Conservation (phyloP, 2,888 invertebrate species). For the Theristus sp. region DNA sequence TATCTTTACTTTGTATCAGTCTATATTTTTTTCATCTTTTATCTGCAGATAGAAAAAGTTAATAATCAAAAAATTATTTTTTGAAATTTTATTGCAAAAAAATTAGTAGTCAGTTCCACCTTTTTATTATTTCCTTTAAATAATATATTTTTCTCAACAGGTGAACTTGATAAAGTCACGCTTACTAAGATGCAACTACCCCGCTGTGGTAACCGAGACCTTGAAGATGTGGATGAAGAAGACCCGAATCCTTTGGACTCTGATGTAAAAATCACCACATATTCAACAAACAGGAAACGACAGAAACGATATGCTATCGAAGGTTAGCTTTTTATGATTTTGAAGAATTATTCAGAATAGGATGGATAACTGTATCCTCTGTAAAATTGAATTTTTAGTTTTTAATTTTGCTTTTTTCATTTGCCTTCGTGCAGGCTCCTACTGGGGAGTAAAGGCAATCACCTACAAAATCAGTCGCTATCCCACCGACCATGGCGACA, state of each 20-base stretch:
- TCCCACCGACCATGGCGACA: conserved; percentile 2
- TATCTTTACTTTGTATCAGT: not conserved
- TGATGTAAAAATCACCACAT: not conserved
- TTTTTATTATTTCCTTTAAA: too few species aligned
- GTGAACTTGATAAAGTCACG: not conserved
- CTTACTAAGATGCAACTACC: too few species aligned
- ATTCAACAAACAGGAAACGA: not conserved
- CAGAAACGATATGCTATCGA: conserved; percentile 14
- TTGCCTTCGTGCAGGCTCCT: too few species aligned
- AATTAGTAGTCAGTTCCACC: not conserved
- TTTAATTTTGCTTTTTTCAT: too few species aligned
- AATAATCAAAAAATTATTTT: not conserved
- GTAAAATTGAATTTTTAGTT: too few species aligned
- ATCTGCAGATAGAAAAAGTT: not conserved
- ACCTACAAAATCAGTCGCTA: conserved; percentile 18
- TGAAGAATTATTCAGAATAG: too few species aligned
- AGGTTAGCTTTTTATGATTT: conserved; percentile 8
- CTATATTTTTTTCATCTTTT: not conserved
- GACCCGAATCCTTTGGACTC: conserved; percentile 1
- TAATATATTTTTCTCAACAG: too few species aligned
- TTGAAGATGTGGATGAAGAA: conserved; percentile 5
- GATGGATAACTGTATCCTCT: too few species aligned
- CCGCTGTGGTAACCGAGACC: conserved; percentile 6
- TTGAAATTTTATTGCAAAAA: not conserved
- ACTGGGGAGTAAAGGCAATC: conserved; percentile 21